A percentile compares a stretch with the other conserved stretches of the same genome.
Conservation (phyloP, 2,888 invertebrate species). For the Ommatoiulus sabulosus region DNA sequence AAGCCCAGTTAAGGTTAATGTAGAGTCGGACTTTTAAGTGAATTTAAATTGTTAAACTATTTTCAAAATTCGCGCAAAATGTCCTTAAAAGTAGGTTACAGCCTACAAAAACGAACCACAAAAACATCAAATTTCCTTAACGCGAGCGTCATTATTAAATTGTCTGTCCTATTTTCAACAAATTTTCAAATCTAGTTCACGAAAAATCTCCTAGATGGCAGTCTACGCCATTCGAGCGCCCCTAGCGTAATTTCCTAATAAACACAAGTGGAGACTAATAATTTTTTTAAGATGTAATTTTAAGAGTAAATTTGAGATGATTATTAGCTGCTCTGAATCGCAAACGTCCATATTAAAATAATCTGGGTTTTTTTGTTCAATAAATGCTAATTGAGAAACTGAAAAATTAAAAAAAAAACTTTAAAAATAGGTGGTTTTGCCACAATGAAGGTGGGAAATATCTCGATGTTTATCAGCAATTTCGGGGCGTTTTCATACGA, state of each 20-base stretch:
- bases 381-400: not conserved
- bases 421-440: not conserved
- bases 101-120: not conserved
- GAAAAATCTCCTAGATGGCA: not conserved
- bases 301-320: not conserved
- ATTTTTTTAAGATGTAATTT: not conserved
- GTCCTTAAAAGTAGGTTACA: not conserved
- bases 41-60: not conserved
- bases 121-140: constrained; percentile 29
- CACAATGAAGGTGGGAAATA: constrained; percentile 7
- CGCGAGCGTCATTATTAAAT: not conserved
- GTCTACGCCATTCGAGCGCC: not conserved
- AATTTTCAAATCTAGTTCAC: not conserved
- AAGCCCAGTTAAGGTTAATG: too few species aligned
- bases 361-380: too few species aligned
- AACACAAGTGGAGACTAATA: not conserved
- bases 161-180: not conserved
- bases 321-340: not conserved
- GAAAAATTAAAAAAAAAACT: not conserved
- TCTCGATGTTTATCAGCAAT: not conserved
- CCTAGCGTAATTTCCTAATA: not conserved
- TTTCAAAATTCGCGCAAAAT: not conserved
- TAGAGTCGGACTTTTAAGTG: too few species aligned
- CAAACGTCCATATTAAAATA: not conserved
- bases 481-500: not conserved